A percentile compares a stretch with the other conserved stretches of the same genome.
phyloP scores from a whole-genome alignment of 2,113 vertebrate species.

The Cyrtonyx montezumae region DNA sequence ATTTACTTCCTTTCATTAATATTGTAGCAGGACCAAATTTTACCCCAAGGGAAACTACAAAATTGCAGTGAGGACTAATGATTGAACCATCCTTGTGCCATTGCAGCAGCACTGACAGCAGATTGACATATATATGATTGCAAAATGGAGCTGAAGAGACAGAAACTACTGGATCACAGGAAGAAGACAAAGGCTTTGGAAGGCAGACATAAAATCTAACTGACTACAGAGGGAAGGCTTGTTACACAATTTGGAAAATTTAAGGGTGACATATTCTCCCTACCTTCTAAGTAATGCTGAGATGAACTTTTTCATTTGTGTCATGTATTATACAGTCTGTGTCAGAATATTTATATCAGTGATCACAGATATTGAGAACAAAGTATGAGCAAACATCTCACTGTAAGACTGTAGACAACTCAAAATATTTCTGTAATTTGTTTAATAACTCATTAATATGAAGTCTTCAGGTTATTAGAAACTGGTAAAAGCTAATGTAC shows the following conservation, averaged over 20 bases:
- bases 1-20: background rate
- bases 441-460: background rate
- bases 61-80: background rate
- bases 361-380: background rate
- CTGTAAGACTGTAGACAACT: constrained; percentile 25
- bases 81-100: rapidly evolving
- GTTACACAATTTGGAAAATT: background rate
- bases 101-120: background rate
- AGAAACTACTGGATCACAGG: background rate
- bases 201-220: background rate
- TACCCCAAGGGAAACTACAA: background rate
- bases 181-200: background rate
- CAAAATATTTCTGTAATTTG: background rate
- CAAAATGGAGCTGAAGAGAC: background rate
- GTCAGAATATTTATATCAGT: background rate
- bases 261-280: background rate
- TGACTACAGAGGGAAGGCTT: background rate
- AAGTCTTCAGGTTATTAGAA: constrained; percentile 11
- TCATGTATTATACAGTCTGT: background rate
- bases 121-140: background rate
- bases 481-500: background rate
- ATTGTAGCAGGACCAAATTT: background rate
- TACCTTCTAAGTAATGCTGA: background rate
- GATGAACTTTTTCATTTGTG: background rate
- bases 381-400: background rate